phyloP scores from a whole-genome alignment of 2,888 invertebrate species.

The Latheticus oryzae region DNA sequence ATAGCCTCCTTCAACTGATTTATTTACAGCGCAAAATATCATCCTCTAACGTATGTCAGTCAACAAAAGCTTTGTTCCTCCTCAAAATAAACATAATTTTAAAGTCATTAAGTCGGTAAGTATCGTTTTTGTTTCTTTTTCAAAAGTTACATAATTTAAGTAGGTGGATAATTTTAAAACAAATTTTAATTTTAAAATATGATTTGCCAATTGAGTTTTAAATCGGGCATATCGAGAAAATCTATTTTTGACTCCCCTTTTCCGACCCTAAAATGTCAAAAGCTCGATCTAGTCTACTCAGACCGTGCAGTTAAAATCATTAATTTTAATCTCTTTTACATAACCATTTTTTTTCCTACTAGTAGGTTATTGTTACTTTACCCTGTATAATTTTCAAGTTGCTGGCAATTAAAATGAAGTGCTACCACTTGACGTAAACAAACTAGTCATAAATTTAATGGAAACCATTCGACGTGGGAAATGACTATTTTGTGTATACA shows the following conservation, averaged over 20 bases:
- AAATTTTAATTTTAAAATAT: too few relatives aligned
- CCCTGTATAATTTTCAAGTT: not conserved
- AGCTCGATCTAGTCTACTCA: constrained; percentile 13
- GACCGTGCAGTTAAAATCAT: constrained; percentile 10
- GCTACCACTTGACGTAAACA: constrained; percentile 50
- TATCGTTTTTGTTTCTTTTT: too few relatives aligned
- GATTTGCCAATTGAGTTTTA: too few relatives aligned
- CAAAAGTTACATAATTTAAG: not conserved
- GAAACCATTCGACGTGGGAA: constrained; percentile 40
- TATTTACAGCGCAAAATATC: too few relatives aligned
- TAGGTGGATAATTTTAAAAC: too few relatives aligned
- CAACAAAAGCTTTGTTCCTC: too few relatives aligned
- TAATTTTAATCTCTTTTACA: constrained; percentile 14
- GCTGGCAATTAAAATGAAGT: constrained; percentile 38
- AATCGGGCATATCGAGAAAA: not conserved
- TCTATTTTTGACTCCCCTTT: not conserved
- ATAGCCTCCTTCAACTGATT: too few relatives aligned
- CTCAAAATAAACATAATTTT: constrained; percentile 42
- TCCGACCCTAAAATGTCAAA: constrained; percentile 4
- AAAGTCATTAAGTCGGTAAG: constrained; percentile 38
- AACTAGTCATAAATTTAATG: constrained; percentile 43
- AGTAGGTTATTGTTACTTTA: too few relatives aligned
- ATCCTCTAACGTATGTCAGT: too few relatives aligned
- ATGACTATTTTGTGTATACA: constrained; percentile 30
- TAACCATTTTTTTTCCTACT: not conserved